Conservation (phyloP, 2,888 invertebrate species). For the Campoletis raptor region DNA sequence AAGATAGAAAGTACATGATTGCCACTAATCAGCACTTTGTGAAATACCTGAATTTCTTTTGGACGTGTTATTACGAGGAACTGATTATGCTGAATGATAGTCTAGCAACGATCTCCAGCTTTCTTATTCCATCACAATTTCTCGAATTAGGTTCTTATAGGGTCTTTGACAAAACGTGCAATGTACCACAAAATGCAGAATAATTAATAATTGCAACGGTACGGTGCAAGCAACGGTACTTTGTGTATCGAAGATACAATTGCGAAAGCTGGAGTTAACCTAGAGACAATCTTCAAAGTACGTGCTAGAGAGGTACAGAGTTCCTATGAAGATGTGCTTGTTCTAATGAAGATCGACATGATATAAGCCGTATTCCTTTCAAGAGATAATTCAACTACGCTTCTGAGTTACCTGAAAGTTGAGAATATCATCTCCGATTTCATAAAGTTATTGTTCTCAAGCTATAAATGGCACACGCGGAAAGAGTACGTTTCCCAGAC, state of each 20-base stretch:
- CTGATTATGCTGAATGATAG: background rate
- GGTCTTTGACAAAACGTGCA: background rate
- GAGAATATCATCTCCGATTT: constrained; percentile 1
- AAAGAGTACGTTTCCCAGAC: background rate
- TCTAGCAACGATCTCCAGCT: background rate
- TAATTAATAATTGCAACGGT: background rate
- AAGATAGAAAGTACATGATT: background rate
- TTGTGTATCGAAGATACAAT: background rate
- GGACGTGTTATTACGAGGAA: background rate
- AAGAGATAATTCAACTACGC: background rate
- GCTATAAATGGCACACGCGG: background rate
- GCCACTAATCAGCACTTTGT: no score
- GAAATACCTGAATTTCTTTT: no score
- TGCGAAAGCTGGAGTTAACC: background rate
- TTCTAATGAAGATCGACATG: background rate
- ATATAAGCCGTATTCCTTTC: background rate
- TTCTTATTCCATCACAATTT: constrained; percentile 1
- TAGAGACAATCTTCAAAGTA: background rate
- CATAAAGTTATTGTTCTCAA: background rate
- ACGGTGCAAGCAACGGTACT: background rate
- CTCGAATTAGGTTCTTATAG: background rate
- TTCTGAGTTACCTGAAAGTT: background rate
- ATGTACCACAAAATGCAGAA: background rate
- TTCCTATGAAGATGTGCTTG: background rate
- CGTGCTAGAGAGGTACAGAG: background rate